Conservation (phyloP, 1,140 invertebrate genomes). For the Camponotus pennsylvanicus region DNA sequence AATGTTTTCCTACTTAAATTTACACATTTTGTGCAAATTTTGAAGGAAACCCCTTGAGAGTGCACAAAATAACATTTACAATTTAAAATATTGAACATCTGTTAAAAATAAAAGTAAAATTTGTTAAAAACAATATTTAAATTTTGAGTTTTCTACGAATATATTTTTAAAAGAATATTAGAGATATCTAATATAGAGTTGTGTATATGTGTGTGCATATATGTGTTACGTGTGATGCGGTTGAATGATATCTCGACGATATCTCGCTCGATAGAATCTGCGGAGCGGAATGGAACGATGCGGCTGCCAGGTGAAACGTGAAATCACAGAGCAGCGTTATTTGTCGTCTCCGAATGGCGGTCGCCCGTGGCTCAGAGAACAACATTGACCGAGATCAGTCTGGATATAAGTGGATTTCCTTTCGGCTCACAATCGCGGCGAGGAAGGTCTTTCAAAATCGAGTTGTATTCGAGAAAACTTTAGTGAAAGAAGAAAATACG, state of each 20-base stretch:
- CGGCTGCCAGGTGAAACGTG: constrained; percentile 51
- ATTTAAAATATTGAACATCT: not conserved
- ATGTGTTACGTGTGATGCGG: not conserved
- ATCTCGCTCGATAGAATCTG: constrained; percentile 48
- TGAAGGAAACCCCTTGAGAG: too few species aligned
- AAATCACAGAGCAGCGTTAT: constrained; percentile 56
- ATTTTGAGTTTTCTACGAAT: not conserved
- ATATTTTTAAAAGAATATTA: constrained; percentile 11
- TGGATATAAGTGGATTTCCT: constrained; percentile 60
- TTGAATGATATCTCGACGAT: constrained; percentile 14
- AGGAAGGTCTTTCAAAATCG: constrained; percentile 22
- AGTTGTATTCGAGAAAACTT: constrained; percentile 28
- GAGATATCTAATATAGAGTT: not conserved
- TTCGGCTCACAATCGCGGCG: constrained; percentile 14
- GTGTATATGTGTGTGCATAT: not conserved
- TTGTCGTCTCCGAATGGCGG: constrained; percentile 51
- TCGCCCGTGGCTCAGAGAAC: constrained; percentile 40
- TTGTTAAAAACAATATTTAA: too few species aligned
- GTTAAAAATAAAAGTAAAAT: too few species aligned
- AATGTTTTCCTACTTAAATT: not conserved
- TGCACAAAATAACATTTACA: not conserved
- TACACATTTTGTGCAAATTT: too few species aligned
- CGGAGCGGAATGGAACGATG: constrained; percentile 14
- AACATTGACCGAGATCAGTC: constrained; percentile 49
- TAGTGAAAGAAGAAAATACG: not conserved